A percentile compares a stretch with the other conserved stretches of the same genome.
These are phyloP conservation scores for Lysandra coridon DNA, from an alignment of 2,888 invertebrate species.

Conservation along the genomic window DNA sequence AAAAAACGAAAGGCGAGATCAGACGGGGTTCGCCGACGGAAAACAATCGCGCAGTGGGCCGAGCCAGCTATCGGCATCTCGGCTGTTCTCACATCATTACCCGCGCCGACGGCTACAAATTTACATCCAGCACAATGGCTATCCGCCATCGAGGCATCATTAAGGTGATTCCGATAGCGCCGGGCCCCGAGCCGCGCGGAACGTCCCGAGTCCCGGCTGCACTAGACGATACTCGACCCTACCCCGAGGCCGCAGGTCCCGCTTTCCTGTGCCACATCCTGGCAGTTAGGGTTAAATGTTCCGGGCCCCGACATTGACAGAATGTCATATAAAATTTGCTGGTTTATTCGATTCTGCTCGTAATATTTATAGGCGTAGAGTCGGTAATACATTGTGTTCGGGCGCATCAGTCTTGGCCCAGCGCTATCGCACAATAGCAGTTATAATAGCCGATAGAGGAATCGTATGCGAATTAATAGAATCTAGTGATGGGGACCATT, in stretches of 20 bases:
- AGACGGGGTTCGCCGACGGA: conserved; percentile 35
- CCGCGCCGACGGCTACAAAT: conserved; percentile 81
- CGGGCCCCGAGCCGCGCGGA: conserved; percentile 56
- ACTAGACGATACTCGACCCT: conserved; percentile 52
- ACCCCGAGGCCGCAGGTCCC: conserved; percentile 44
- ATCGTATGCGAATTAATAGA: conserved; percentile 36
- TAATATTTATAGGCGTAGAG: conserved; percentile 49
- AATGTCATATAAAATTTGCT: conserved; percentile 71
- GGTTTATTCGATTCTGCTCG: conserved; percentile 44
- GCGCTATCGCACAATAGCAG: conserved; percentile 71
- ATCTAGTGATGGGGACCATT: conserved; percentile 3
- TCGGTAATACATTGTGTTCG: conserved; percentile 53
- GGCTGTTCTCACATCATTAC: conserved; percentile 82
- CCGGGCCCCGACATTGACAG: conserved; percentile 53
- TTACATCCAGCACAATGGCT: conserved; percentile 81
- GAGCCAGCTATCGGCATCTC: conserved; percentile 61
- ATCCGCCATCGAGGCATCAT: conserved; percentile 81
- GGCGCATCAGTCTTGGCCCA: conserved; percentile 63
- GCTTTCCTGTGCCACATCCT: conserved; percentile 41
- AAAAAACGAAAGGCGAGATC: conserved; percentile 39
- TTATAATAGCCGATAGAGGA: conserved; percentile 73
- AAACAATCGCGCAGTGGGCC: conserved; percentile 38
- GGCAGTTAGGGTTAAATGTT: conserved; percentile 56
- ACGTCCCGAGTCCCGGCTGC: conserved; percentile 49
- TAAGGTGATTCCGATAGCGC: conserved; percentile 81